Evolutionary conservation across 1,140 invertebrate species (phyloP).

Genomic region (Pectinophora gossypiella): DNA sequence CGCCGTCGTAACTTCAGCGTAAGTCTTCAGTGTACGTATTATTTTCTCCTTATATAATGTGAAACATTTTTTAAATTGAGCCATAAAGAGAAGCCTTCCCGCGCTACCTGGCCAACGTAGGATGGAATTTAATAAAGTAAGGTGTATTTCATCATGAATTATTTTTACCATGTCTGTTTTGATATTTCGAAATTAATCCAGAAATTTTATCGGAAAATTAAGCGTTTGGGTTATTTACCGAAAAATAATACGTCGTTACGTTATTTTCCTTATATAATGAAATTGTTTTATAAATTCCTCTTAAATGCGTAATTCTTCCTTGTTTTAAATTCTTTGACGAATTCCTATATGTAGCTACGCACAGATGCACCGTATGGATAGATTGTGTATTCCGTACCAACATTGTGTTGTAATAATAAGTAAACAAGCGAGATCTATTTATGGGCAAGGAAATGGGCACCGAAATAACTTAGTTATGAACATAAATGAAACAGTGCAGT

Average conservation of each 20-base stretch:
- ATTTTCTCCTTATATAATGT: slow-evolving; percentile 55
- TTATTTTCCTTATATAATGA: too few relatives aligned
- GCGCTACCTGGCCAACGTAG: slow-evolving; percentile 45
- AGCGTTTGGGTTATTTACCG: background rate
- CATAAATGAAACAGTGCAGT: slow-evolving; percentile 21
- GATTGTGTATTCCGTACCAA: too few relatives aligned
- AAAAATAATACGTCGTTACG: too few relatives aligned
- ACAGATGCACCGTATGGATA: too few relatives aligned
- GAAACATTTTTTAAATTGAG: slow-evolving; percentile 67
- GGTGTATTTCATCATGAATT: slow-evolving; percentile 52
- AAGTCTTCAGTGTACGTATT: slow-evolving; percentile 49
- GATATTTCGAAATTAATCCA: slow-evolving; percentile 3
- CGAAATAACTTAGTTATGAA: slow-evolving; percentile 34
- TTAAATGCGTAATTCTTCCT: too few relatives aligned
- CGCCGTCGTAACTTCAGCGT: slow-evolving; percentile 38
- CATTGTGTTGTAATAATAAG: slow-evolving; percentile 9
- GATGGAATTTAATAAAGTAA: slow-evolving; percentile 65
- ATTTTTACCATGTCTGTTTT: slow-evolving; percentile 34
- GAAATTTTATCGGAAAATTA: background rate
- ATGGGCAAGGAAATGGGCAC: slow-evolving; percentile 29
- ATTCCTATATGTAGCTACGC: too few relatives aligned
- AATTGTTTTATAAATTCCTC: too few relatives aligned
- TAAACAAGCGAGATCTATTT: slow-evolving; percentile 13
- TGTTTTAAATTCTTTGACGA: too few relatives aligned
- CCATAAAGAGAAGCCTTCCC: slow-evolving; percentile 58